Conservation (phyloP, 2,888 invertebrate species). For the Anodontia alba region DNA sequence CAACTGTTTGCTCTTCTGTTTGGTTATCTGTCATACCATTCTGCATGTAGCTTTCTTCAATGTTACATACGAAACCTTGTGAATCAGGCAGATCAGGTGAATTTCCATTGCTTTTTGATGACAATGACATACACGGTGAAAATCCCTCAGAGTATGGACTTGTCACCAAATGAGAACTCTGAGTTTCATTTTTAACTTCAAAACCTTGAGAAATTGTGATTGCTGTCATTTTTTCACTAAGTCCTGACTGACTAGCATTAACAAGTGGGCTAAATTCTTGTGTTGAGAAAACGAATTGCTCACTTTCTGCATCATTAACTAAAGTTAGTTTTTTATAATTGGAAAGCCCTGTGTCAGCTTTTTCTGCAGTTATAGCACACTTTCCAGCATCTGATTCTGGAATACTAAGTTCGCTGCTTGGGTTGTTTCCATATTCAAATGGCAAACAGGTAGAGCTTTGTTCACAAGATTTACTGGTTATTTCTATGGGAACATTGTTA, state of each 20-base stretch:
- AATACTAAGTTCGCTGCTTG: too few species aligned
- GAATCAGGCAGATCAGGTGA: neutral
- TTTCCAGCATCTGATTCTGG: too few species aligned
- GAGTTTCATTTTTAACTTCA: neutral
- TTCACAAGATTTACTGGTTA: too few species aligned
- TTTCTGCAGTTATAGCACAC: too few species aligned
- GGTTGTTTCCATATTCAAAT: too few species aligned
- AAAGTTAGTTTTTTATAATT: neutral
- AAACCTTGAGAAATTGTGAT: conserved; percentile 9
- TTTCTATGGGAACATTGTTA: too few species aligned
- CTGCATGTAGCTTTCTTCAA: neutral
- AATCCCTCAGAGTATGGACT: conserved; percentile 24
- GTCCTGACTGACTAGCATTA: conserved; percentile 13
- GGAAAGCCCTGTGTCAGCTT: neutral
- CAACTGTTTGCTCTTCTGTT: too few species aligned
- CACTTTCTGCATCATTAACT: neutral
- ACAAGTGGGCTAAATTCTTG: conserved; percentile 7
- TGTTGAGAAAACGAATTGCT: neutral
- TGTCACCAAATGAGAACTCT: neutral
- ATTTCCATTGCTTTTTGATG: neutral
- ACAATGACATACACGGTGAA: conserved; percentile 12
- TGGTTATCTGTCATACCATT: too few species aligned
- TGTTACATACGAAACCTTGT: neutral
- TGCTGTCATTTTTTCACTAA: conserved; percentile 19
- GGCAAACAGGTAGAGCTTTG: too few species aligned